Evolutionary conservation across 1,140 invertebrate species (phyloP).

Genomic region (Bombus turneri): DNA sequence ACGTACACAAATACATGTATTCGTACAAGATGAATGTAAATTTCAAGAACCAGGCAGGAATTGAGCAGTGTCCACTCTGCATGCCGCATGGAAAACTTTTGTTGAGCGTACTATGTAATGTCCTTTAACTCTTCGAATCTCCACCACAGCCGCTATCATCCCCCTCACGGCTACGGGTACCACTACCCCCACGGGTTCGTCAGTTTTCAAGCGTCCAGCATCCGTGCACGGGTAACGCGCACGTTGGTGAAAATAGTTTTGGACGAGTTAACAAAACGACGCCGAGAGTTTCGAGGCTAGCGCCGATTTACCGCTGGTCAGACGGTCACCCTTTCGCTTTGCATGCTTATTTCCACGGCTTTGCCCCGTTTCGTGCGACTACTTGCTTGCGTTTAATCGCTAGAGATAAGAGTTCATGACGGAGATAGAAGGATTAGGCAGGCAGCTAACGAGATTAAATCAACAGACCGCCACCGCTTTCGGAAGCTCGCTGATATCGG

Average conservation of each 20-base stretch:
- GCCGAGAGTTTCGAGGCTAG: constrained; percentile 32
- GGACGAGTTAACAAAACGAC: constrained; percentile 48
- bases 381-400: constrained; percentile 8
- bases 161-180: background rate
- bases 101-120: constrained; percentile 44
- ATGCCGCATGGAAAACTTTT: constrained; percentile 45
- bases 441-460: constrained; percentile 18
- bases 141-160: background rate
- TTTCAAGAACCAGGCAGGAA: constrained; percentile 49
- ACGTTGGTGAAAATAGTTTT: constrained; percentile 33
- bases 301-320: constrained; percentile 35
- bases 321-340: constrained; percentile 3
- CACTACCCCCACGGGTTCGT: background rate
- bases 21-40: constrained; percentile 39
- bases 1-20: background rate
- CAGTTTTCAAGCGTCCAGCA: constrained; percentile 16
- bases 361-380: background rate
- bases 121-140: constrained; percentile 37
- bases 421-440: constrained; percentile 25
- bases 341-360: constrained; percentile 40
- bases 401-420: constrained; percentile 28
- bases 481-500: background rate
- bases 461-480: background rate
- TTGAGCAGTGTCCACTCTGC: constrained; percentile 51
- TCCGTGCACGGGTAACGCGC: background rate